Evolutionary conservation across 2,888 invertebrate genomes (phyloP).

Genomic region (Gastracanthus pulcherrimus): DNA sequence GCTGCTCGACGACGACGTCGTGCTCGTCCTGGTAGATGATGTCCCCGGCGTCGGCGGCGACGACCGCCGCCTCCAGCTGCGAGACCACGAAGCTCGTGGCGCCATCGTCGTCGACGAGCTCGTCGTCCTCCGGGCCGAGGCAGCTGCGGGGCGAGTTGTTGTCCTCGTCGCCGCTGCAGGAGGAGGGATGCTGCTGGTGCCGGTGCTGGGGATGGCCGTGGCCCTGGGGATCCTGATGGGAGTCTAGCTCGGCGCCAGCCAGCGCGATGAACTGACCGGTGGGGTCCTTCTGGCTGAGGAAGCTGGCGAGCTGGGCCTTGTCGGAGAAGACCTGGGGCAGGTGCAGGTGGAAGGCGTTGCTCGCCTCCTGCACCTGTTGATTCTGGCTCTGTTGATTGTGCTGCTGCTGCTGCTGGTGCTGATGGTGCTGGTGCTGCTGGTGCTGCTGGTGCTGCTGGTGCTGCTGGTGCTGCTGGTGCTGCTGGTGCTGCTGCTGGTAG

Average conservation of each 20-base stretch:
- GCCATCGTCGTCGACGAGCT: constrained; percentile 52
- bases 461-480: constrained; percentile 58
- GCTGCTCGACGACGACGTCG: constrained; percentile 14
- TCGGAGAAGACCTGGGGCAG: constrained; percentile 50
- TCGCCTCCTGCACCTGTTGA: constrained; percentile 25
- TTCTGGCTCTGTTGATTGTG: constrained; percentile 28
- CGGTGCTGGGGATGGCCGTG: too few species aligned
- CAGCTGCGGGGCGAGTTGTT: constrained; percentile 50
- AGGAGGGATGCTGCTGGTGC: constrained; percentile 42
- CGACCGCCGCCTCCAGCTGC: constrained; percentile 54
- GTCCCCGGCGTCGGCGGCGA: constrained; percentile 48
- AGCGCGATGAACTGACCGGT: constrained; percentile 34
- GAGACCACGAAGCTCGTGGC: constrained; percentile 56
- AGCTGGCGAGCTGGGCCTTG: constrained; percentile 43
- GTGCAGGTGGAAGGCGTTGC: constrained; percentile 52
- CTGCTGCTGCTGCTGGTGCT: not conserved
- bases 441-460: constrained; percentile 10
- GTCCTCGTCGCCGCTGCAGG: constrained; percentile 44
- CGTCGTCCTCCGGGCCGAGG: constrained; percentile 46
- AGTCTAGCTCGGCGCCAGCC: constrained; percentile 48
- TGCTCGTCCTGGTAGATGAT: constrained; percentile 52
- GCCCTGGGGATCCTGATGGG: too few species aligned
- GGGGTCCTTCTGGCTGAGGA: constrained; percentile 34
- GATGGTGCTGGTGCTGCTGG: constrained; percentile 46
- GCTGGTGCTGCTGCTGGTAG: constrained; percentile 59